These are phyloP conservation scores for Phengaris arion DNA, from an alignment of 2,888 invertebrate genomes.

Conservation along the genomic window DNA sequence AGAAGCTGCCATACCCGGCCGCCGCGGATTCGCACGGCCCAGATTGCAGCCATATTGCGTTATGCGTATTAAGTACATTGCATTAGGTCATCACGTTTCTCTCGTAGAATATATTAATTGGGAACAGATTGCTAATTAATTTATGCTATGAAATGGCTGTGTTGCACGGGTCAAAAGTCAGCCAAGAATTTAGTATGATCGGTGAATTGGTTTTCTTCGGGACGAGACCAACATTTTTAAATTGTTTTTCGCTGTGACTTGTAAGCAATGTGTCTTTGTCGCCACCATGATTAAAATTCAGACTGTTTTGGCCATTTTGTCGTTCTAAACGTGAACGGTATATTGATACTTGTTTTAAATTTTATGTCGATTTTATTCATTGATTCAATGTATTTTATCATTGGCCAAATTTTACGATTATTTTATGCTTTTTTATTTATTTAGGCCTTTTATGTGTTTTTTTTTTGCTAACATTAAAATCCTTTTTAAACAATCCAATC, in stretches of 20 bases:
- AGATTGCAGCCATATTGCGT: constrained; percentile 46
- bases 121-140: constrained; percentile 14
- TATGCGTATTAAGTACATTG: constrained; percentile 41
- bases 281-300: constrained; percentile 14
- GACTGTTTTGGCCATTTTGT: constrained; percentile 18
- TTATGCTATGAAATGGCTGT: constrained; percentile 16
- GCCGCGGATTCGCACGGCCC: constrained; percentile 57
- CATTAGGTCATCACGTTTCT: constrained; percentile 25
- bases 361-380: constrained; percentile 22
- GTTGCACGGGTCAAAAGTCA: background rate
- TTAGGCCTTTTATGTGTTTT: background rate
- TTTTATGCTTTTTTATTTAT: constrained; percentile 5
- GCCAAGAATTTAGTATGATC: background rate
- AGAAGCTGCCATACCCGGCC: constrained; percentile 37
- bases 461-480: background rate
- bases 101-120: constrained; percentile 11
- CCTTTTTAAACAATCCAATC: background rate
- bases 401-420: constrained; percentile 19
- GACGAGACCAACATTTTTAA: background rate
- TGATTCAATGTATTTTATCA: constrained; percentile 15
- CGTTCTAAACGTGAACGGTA: constrained; percentile 2
- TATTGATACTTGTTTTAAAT: constrained; percentile 11
- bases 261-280: background rate
- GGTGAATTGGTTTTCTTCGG: background rate
- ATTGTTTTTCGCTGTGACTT: background rate